Evolutionary conservation across 2,888 invertebrate genomes (phyloP), one percentile per base, ranked within the genome.

Genomic region (Eupithecia inturbata): DNA sequence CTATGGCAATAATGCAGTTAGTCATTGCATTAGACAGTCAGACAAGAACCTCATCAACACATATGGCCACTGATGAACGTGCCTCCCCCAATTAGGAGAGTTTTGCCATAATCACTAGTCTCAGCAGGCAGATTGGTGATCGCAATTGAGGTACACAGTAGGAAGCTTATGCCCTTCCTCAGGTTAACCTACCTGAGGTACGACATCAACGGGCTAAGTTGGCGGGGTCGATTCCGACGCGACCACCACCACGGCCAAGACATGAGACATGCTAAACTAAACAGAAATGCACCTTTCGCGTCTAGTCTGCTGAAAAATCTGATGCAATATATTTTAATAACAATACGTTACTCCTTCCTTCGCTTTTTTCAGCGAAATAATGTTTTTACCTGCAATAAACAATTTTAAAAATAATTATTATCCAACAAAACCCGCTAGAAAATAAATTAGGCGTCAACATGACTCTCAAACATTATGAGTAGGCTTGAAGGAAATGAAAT

Each of bases 401-500:
- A 19, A 19, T 45, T 45, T 49, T 0, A n/a, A 49, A 45, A 49
- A 53, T 22, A 10, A 53, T 22, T 26, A 57, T 14, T 26, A 12
- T 57, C 26, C 14, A 57, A 57, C 57, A 57, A 53, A 57, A 57
- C 57, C 57, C 57, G 26, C 14, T 12, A 14, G 22, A 26, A 57
- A 12, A 26, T 57, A 26, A 57, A 57, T 26, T 57, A 26, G 5
- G 22, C 26, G 57, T 26, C 57, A 57, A 57, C 57, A 14, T 57
- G 57, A 57, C 57, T 22, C 53, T 57, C 14, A 57, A 57, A 57
- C 57, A 57, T 57, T 26, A 12, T 57, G 57, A 57, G 57, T 57
- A 57, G 57, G 57, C 57, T 57, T 26, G 57, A 57, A 57, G 26
- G 57, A 57, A 57, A 57, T 57, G 57, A 57, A 57, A 57, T 57